Evolutionary conservation across 2,888 invertebrate species (phyloP), one percentile per base, ranked within the genome.

Genomic region (Leucoma salicis): DNA sequence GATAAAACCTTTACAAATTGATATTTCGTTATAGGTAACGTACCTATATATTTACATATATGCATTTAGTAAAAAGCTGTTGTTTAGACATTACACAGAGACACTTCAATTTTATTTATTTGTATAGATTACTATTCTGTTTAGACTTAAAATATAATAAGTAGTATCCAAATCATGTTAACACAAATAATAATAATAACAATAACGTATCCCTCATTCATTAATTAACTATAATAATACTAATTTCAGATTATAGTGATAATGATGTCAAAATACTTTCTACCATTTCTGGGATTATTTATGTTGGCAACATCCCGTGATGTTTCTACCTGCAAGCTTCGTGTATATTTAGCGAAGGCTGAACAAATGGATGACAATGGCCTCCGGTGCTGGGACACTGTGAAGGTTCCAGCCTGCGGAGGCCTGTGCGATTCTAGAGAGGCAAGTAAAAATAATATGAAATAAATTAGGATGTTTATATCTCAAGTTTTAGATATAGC

Each of bases 351-450:
- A 0, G 94, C 93, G 56, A 90, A 91, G 33, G 94, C 94, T 0
- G 92, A 92, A 4, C 93, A 93, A 61, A 74, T 82, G 0, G 94
- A 94, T 60, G 85, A 84, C 15, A 85, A 88, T 16, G 95, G 95
- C 0, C 90, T 91, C 10, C 91, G 91, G 43, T 96, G 96, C 70
- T 94, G 94, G 93, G 96, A 95, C 63, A 88, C 90, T 37, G 91
- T 96, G 8, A 92, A 92, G 27, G 94, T 95, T 0, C 92, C 93
- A 70, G 93, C 95, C 0, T 96, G 96, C 71, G 95, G 95, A 90
- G 96, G 96, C 12, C 87, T 95, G 35, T 96, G 96, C 68, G 95
- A 95, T 72, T 95, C 96, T 0, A 94, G 94, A 71, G 95, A 96
- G 91, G 96, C 80, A 57, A 53, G 52, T 24, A 4, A n/a, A 25